These are phyloP conservation scores for Diglossa cyanea DNA, from an alignment of 2,797 vertebrate genomes.

Conservation along the genomic window DNA sequence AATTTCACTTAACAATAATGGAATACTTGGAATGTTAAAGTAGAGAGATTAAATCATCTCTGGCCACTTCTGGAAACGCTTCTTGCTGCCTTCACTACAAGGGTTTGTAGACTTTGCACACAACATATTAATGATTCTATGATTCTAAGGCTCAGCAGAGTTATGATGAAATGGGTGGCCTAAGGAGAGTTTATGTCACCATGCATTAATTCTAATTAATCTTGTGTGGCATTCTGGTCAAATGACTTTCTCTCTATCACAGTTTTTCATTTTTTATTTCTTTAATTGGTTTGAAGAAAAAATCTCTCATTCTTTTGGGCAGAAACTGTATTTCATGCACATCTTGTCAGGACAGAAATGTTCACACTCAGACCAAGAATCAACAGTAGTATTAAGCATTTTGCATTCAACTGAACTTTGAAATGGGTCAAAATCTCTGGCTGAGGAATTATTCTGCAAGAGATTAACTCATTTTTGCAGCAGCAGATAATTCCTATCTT, in stretches of 20 bases:
- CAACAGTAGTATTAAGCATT: background rate
- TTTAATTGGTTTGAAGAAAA: background rate
- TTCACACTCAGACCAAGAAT: background rate
- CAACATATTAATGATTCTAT: background rate
- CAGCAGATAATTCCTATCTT: constrained; percentile 32
- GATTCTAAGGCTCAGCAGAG: background rate
- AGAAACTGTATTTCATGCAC: background rate
- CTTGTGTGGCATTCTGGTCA: background rate
- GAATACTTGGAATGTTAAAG: background rate
- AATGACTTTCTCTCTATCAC: background rate
- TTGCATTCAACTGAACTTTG: background rate
- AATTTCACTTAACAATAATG: background rate
- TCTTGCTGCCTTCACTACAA: background rate
- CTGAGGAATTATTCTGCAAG: background rate
- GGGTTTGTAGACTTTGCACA: background rate
- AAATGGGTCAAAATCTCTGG: background rate
- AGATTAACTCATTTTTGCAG: constrained; percentile 1
- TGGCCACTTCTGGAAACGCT: background rate
- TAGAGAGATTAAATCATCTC: background rate
- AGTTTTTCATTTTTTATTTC: background rate
- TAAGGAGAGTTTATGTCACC: background rate
- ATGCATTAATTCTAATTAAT: background rate
- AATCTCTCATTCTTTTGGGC: background rate
- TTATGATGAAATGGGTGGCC: background rate
- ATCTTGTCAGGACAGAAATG: background rate